These are phyloP conservation scores for Brachyptera risi DNA, from an alignment of 2,888 invertebrate genomes.

Conservation along the genomic window DNA sequence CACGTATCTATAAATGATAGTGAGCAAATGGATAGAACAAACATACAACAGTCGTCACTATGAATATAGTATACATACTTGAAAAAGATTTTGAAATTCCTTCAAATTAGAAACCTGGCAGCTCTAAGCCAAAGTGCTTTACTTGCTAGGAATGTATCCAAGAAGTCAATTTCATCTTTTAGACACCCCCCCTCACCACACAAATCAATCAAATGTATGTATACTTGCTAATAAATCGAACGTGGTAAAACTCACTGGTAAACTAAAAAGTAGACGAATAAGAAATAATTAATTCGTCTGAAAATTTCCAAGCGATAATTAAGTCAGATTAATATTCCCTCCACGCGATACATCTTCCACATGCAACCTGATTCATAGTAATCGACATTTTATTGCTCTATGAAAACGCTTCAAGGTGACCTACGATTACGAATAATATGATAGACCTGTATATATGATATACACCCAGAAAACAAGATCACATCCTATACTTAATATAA, in stretches of 20 bases:
- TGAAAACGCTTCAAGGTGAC: neutral
- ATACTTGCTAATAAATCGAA: no score
- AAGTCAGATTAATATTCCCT: conserved; percentile 7
- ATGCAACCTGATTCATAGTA: conserved; percentile 11
- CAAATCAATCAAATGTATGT: neutral
- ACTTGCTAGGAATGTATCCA: neutral
- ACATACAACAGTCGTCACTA: no score
- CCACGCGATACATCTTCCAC: neutral
- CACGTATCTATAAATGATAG: no score
- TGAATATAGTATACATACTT: no score
- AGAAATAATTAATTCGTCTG: conserved; percentile 5
- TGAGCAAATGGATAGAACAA: no score
- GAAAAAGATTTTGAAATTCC: no score
- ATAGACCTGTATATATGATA: neutral
- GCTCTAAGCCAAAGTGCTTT: no score
- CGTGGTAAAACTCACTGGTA: no score
- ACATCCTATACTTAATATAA: no score
- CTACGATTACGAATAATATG: neutral
- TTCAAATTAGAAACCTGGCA: no score
- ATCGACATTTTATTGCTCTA: neutral
- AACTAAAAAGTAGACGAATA: no score
- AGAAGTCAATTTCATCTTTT: neutral
- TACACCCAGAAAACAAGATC: neutral
- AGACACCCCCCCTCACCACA: no score
- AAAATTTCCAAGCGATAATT: neutral